Percentiles rank a stretch among this genome's conserved stretches.
Conservation (phyloP, 92 coral and sea anemone genomes). For the Epizoanthus ramosus region DNA sequence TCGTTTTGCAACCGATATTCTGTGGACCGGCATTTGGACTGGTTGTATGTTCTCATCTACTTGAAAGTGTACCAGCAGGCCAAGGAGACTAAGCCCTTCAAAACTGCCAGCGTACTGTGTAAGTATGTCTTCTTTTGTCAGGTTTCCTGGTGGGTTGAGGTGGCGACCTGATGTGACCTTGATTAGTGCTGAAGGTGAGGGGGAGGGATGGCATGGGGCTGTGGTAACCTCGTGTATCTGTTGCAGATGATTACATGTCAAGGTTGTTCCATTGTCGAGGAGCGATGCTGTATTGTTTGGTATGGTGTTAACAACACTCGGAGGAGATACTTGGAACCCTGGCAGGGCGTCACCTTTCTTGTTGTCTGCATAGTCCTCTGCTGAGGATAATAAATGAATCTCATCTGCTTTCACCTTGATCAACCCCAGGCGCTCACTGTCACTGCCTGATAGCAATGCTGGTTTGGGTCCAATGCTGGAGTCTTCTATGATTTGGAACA, state of each 20-base stretch:
- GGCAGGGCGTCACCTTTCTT: too few species aligned
- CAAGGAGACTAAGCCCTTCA: conserved; percentile 54
- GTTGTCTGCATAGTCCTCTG: conserved; percentile 21
- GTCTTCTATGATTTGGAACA: conserved; percentile 51
- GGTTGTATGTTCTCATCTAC: conserved; percentile 17
- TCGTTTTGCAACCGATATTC: conserved; percentile 57
- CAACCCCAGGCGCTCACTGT: conserved; percentile 56
- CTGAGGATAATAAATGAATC: conserved; percentile 33
- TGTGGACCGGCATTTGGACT: conserved; percentile 54
- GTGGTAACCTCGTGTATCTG: conserved; percentile 39
- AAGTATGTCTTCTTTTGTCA: conserved; percentile 5
- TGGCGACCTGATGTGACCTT: conserved; percentile 8
- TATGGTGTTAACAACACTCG: conserved; percentile 1
- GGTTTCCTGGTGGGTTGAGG: conserved; percentile 14
- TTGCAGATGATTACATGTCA: conserved; percentile 42
- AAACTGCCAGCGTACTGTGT: conserved; percentile 28
- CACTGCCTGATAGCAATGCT: conserved; percentile 59
- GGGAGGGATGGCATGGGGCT: conserved; percentile 19
- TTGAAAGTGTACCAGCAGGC: conserved; percentile 54
- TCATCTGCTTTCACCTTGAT: conserved; percentile 57
- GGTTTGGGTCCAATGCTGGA: conserved; percentile 47
- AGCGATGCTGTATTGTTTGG: neutral
- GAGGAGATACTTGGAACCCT: neutral
- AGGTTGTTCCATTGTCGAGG: neutral
- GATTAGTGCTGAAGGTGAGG: conserved; percentile 29